Evolutionary conservation across 64 coral and sea anemone species (phyloP), one percentile per base, ranked within the genome.

Genomic region (Montipora capricornis): DNA sequence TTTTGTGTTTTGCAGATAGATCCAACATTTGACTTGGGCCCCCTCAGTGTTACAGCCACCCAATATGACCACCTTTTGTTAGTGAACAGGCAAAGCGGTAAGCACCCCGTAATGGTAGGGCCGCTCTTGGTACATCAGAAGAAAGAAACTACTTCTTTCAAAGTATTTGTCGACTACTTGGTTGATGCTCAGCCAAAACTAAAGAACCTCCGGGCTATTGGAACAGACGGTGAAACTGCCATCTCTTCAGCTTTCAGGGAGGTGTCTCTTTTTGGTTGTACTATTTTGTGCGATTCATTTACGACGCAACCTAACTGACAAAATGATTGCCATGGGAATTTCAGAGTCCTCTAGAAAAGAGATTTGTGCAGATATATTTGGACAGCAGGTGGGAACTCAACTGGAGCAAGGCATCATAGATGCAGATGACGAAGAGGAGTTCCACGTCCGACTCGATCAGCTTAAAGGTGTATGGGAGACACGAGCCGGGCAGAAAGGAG

Each of bases 11-110:
- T 87, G 16, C 83, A 87, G 37, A 11, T 82, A 47, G 89, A 91
- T 64, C 77, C 59, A 20, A 81, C 76, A 4, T 91, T 83, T 84
- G 80, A 92, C 68, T 62, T 92, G 14, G 73, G 81, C 5, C 2
- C 80, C 11, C 85, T 84, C 15, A n/a, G 48, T 74, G 78, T 90
- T 2, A 90, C 89, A 2, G 37, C 69, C 13, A 92, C 80, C 1
- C 49, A 19, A 11, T 92, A 92, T 10, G 80, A 84, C 44, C 79
- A 92, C 53, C 20, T 92, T 17, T 49, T 52, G 10, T 68, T 92
- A 19, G 9, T 76, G 5, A 77, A 19, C 17, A 12, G 80, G 10
- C 37, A 17, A 3, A 84, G 49, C 59, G 80, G 90, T 2, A 44
- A 17, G 19, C 68, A 73, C 16, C 80, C 90, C 11, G 47, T 77